Evolutionary conservation across 2,797 vertebrate species (phyloP), one percentile per base, ranked within the genome.

Genomic region (Spheniscus humboldti): DNA sequence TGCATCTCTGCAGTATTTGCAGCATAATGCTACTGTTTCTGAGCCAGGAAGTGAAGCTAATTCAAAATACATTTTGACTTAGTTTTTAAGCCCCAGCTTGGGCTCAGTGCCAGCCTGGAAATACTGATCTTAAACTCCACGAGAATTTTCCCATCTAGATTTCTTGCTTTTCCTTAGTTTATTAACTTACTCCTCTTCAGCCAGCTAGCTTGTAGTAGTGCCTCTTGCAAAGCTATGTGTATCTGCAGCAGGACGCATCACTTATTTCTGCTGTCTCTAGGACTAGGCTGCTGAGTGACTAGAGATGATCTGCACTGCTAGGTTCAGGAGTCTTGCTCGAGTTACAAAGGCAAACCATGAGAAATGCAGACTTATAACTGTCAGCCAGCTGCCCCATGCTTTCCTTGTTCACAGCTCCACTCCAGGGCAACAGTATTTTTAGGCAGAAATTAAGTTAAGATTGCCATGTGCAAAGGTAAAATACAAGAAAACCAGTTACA

Each of bases 21-120:
- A 94, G 82, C 76, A 81, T 86, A 96, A 95, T 57, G 94, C 96
- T 96, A 97, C 96, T 94, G 96, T 94, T 97, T 95, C 91, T 81
- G 79, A 96, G 95, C 91, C 95, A 96, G 96, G 95, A 97, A 94
- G 90, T 78, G 55, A 92, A 94, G 90, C 66, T 90, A 91, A 95
- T 83, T 91, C 82, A 90, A 94, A 97, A 91, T 96, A 94, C 83
- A 92, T 92, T 96, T 92, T 90, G 72, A 91, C 79, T 97, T 89
- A 43, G 86, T 47, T 92, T 92, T 88, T 94, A 96, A 97, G 59
- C 52, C 81, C 18, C 11, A 72, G 16, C 24, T 84, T 48, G 39
- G 91, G 91, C 82, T 88, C 35, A 15, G n/a, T 39, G 92, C 96
- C 94, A 93, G 78, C 35, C 39, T 93, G 39, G 77, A 92, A 92